Evolutionary conservation across 2,113 vertebrate genomes (phyloP).

Genomic region (Myxocyprinus asiaticus): DNA sequence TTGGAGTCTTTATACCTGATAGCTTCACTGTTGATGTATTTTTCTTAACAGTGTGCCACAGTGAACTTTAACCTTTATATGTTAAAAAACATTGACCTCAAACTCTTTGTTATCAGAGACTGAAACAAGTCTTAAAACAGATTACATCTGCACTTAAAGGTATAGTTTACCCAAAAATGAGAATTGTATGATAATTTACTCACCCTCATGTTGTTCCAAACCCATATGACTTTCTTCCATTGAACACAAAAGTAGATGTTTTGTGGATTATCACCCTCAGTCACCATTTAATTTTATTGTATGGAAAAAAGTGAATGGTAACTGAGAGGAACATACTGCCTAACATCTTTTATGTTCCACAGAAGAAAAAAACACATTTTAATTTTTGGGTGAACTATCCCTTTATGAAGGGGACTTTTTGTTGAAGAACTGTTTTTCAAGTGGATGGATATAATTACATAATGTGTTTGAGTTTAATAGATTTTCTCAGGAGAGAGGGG

Average conservation of each 20-base stretch:
- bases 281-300: too few species aligned
- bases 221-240: too few species aligned
- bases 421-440: slow-evolving; percentile 45
- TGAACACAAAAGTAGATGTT: too few species aligned
- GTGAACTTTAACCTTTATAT: slow-evolving; percentile 5
- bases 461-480: slow-evolving; percentile 71
- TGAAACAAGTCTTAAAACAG: not conserved
- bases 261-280: too few species aligned
- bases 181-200: too few species aligned
- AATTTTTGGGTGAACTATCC: too few species aligned
- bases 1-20: not conserved
- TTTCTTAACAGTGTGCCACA: not conserved
- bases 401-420: not conserved
- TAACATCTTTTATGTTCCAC: too few species aligned
- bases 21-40: not conserved
- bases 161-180: too few species aligned
- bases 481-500: slow-evolving; percentile 56
- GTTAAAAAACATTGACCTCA: not conserved
- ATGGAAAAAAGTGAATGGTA: too few species aligned
- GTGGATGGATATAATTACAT: slow-evolving; percentile 46
- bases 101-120: not conserved
- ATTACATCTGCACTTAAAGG: not conserved
- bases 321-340: too few species aligned
- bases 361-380: too few species aligned
- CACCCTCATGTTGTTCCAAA: too few species aligned